Conservation (phyloP, 1,140 invertebrate species). For the Teleopsis dalmanni region DNA sequence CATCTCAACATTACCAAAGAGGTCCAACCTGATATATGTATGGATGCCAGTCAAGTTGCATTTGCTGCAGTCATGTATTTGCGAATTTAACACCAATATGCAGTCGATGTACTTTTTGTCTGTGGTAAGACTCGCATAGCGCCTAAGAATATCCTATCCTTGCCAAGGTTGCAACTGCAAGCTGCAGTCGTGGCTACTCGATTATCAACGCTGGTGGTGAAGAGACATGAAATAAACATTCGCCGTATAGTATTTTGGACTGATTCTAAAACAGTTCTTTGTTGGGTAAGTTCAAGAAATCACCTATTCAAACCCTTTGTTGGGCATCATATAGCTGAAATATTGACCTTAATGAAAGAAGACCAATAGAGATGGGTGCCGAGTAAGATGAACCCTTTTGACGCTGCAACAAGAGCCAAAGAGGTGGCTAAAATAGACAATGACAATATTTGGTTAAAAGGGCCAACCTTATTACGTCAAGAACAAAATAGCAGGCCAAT, state of each 20-base stretch:
- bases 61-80: conserved; percentile 1
- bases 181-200: conserved; percentile 6
- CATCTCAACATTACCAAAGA: neutral
- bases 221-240: neutral
- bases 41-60: conserved; percentile 6
- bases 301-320: conserved; percentile 16
- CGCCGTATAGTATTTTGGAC: neutral
- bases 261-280: neutral
- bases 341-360: conserved; percentile 1
- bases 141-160: neutral
- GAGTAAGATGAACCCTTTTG: neutral
- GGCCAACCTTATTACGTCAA: no score
- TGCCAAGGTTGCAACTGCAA: conserved; percentile 8
- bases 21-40: neutral
- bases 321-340: conserved; percentile 11
- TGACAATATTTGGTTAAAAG: no score
- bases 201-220: neutral
- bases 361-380: neutral
- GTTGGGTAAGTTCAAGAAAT: conserved; percentile 12
- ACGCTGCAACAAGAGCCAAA: neutral
- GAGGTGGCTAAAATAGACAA: no score
- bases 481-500: no score
- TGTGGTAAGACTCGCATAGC: conserved; percentile 4
- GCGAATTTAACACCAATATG: neutral
- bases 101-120: neutral